Percentiles rank a stretch among this genome's conserved stretches.
Evolutionary conservation across 2,113 vertebrate genomes (phyloP).

Genomic region (Nothobranchius furzeri): DNA sequence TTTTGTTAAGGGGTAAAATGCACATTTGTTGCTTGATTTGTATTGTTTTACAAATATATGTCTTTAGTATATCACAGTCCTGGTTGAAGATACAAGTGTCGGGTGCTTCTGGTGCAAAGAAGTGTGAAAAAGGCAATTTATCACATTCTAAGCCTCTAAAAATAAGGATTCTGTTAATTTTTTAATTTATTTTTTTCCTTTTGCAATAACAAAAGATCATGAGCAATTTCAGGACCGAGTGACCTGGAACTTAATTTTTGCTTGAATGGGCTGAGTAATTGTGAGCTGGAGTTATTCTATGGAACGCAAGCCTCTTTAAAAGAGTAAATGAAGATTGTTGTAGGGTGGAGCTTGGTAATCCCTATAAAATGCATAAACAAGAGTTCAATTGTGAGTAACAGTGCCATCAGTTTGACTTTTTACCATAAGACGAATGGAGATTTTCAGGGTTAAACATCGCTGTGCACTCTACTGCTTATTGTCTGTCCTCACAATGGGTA

Average conservation of each 20-base stretch:
- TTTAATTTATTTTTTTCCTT: conserved; percentile 6
- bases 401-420: conserved; percentile 14
- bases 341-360: too few species aligned
- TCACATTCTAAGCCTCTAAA: conserved; percentile 17
- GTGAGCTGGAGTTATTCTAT: conserved; percentile 8
- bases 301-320: neutral
- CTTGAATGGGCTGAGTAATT: conserved; percentile 54
- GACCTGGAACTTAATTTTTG: conserved; percentile 30
- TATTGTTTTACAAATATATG: neutral
- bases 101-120: conserved; percentile 14
- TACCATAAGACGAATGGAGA: conserved; percentile 15
- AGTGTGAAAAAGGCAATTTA: conserved; percentile 19
- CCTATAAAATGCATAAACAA: neutral
- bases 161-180: conserved; percentile 28
- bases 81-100: conserved; percentile 16
- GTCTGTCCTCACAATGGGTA: neutral
- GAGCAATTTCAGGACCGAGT: conserved; percentile 42
- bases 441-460: conserved; percentile 1
- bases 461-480: neutral
- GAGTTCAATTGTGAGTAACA: neutral
- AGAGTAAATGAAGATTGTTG: neutral
- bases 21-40: neutral
- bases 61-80: neutral
- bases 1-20: neutral
- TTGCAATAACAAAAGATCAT: conserved; percentile 50